A percentile compares a stretch with the other conserved stretches of the same genome.
Evolutionary conservation across 2,888 invertebrate species (phyloP).

Genomic region (Cephus sareptanus): DNA sequence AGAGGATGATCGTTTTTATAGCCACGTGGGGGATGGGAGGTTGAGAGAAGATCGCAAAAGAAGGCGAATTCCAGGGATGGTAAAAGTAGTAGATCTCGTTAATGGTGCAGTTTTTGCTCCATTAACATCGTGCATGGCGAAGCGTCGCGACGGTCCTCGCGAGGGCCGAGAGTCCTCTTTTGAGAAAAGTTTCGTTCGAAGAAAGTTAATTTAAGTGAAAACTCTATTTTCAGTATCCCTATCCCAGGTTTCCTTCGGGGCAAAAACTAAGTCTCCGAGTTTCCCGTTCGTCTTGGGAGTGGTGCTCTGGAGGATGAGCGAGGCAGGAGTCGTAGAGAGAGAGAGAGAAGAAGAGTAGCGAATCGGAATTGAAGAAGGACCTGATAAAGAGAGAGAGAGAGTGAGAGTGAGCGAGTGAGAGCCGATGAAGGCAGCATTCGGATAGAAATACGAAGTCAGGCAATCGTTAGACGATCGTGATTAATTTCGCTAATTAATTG

Average conservation of each 20-base stretch:
- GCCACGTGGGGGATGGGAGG: neutral
- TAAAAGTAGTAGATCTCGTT: neutral
- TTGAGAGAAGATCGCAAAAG: neutral
- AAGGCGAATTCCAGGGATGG: neutral
- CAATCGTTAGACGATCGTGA: slow-evolving; percentile 21
- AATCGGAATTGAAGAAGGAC: neutral
- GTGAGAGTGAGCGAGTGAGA: neutral
- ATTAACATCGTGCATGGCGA: slow-evolving; percentile 2
- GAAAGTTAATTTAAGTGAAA: slow-evolving; percentile 45
- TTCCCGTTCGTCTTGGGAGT: slow-evolving; percentile 3
- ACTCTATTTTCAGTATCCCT: slow-evolving; percentile 39
- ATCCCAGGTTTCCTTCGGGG: slow-evolving; percentile 11
- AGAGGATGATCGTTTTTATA: neutral
- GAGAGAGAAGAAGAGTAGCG: neutral
- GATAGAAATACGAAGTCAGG: neutral
- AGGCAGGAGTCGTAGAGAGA: neutral
- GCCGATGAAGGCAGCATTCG: neutral
- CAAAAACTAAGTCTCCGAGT: slow-evolving; percentile 16
- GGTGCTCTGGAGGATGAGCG: neutral
- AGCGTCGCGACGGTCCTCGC: neutral
- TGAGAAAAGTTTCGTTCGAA: slow-evolving; percentile 16
- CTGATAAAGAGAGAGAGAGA: neutral
- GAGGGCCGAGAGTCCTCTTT: slow-evolving; percentile 11
- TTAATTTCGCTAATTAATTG: slow-evolving; percentile 31
- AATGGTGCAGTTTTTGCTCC: slow-evolving; percentile 2